Evolutionary conservation across 2,888 invertebrate genomes (phyloP).

Genomic region (Metalampra italica): DNA sequence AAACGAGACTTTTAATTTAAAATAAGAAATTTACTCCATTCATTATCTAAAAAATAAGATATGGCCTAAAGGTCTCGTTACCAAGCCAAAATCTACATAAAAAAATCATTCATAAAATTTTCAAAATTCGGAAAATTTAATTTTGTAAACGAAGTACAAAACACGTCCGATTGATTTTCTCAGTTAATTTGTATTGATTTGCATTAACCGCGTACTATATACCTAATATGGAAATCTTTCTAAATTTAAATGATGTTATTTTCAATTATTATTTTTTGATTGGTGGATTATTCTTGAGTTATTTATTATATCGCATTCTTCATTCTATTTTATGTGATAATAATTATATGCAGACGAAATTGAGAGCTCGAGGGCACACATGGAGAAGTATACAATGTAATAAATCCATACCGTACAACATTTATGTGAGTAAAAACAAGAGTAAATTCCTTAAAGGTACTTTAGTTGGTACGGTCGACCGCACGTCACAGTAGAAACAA

Average conservation of each 20-base stretch:
- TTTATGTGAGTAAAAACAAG: constrained; percentile 58
- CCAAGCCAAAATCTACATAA: too few species aligned
- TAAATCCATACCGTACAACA: constrained; percentile 70
- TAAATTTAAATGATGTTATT: constrained; percentile 42
- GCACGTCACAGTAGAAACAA: too few species aligned
- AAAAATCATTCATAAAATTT: too few species aligned
- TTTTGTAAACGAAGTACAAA: background rate
- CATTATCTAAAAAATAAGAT: too few species aligned
- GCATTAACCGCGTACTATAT: background rate
- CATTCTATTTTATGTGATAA: constrained; percentile 51
- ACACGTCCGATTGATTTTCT: background rate
- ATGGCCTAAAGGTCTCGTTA: too few species aligned
- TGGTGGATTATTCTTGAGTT: constrained; percentile 59
- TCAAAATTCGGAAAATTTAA: background rate
- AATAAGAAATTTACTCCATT: too few species aligned
- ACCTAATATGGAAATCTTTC: background rate
- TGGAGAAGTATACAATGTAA: constrained; percentile 75
- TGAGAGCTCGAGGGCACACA: constrained; percentile 55
- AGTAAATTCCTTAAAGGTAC: too few species aligned
- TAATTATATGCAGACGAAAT: constrained; percentile 58
- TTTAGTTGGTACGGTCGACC: too few species aligned
- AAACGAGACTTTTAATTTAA: too few species aligned
- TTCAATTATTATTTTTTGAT: constrained; percentile 63
- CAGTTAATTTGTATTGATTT: background rate
- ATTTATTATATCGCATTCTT: constrained; percentile 60